phyloP scores from a whole-genome alignment of 2,113 vertebrate species.

The Polypterus senegalus region DNA sequence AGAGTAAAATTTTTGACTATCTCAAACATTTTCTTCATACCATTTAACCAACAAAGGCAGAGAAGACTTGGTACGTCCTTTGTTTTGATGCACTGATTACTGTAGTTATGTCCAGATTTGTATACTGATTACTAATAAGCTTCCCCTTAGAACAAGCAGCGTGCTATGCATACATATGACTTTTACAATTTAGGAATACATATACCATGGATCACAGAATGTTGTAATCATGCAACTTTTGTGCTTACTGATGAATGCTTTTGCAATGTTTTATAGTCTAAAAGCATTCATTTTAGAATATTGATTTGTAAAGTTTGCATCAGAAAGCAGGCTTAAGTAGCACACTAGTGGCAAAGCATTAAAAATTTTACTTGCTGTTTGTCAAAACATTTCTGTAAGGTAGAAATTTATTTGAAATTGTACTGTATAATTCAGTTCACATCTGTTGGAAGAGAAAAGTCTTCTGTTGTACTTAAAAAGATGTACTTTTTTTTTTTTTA shows the following conservation, averaged over 20 bases:
- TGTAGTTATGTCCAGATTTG: slow-evolving; percentile 75
- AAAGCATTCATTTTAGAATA: slow-evolving; percentile 37
- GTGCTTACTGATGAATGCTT: slow-evolving; percentile 63
- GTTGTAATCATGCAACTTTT: slow-evolving; percentile 67
- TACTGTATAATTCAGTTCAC: slow-evolving; percentile 91
- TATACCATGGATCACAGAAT: slow-evolving; percentile 78
- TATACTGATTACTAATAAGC: slow-evolving; percentile 69
- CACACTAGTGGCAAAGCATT: slow-evolving; percentile 65
- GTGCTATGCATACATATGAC: slow-evolving; percentile 85
- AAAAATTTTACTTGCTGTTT: slow-evolving; percentile 73
- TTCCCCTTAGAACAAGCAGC: slow-evolving; percentile 84
- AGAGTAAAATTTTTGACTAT: slow-evolving; percentile 64
- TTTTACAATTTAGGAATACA: slow-evolving; percentile 70
- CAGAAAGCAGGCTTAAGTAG: slow-evolving; percentile 28
- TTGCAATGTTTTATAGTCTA: slow-evolving; percentile 51
- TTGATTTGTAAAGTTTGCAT: slow-evolving; percentile 21
- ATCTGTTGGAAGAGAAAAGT: slow-evolving; percentile 84
- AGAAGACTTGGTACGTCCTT: slow-evolving; percentile 47
- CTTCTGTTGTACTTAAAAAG: slow-evolving; percentile 95
- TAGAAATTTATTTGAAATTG: slow-evolving; percentile 94
- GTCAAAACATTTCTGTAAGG: slow-evolving; percentile 81
- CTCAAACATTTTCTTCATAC: slow-evolving; percentile 66
- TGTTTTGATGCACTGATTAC: slow-evolving; percentile 71
- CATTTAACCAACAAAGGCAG: slow-evolving; percentile 59
- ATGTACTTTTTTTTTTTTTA: slow-evolving; percentile 96